phyloP scores from a whole-genome alignment of 53 echinoderm and acorn worm genomes.

The Glandiceps talaboti region DNA sequence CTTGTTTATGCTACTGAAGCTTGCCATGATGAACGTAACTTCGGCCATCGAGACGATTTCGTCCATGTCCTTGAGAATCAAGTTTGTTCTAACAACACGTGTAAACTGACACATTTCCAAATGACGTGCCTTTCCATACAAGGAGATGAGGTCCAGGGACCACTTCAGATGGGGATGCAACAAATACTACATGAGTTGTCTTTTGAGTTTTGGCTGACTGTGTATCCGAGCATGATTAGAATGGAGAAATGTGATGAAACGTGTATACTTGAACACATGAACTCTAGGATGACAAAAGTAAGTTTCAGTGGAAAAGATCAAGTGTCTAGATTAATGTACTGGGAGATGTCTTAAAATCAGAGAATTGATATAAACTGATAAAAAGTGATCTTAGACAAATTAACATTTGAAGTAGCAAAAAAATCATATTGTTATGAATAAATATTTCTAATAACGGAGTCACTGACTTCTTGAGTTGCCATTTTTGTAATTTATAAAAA shows the following conservation, averaged over 20 bases:
- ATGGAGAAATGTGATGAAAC: background rate
- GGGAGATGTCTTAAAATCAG: too few species aligned
- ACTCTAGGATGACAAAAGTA: background rate
- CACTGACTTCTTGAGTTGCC: too few species aligned
- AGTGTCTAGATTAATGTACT: too few species aligned
- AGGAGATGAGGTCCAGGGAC: background rate
- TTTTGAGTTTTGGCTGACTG: background rate
- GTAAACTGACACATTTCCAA: background rate
- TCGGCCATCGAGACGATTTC: background rate
- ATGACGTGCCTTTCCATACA: background rate
- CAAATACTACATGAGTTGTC: background rate
- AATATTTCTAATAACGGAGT: too few species aligned
- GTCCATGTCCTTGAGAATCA: background rate
- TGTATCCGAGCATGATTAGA: background rate
- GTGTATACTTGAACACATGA: background rate
- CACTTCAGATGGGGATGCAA: too few species aligned
- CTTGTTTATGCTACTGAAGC: background rate
- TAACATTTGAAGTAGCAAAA: too few species aligned
- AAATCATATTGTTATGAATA: too few species aligned
- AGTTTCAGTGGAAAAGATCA: too few species aligned
- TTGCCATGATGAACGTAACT: background rate
- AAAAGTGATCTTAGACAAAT: too few species aligned
- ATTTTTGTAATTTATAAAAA: too few species aligned
- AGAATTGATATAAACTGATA: too few species aligned
- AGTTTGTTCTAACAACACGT: background rate